Base-by-base conservation (phyloP, 2,797 vertebrate genomes). In the Mormyrus proboscirostris region DNA sequence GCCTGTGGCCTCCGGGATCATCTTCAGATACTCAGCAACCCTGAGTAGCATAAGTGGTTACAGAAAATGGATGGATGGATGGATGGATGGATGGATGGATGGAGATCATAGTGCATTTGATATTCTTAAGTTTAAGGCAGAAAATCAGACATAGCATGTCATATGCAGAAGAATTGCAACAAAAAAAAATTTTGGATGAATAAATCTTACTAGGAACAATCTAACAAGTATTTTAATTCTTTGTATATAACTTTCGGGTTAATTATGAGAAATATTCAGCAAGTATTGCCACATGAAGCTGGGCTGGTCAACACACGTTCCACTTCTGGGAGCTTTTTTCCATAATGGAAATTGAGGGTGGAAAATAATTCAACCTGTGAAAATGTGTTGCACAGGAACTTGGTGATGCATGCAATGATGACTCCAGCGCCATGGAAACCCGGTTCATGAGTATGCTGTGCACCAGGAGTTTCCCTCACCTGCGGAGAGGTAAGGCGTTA, bases 361-460 rank as follows among this genome's bases (percentile, higher is more conserved):
- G 50, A 88, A 84, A 44, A 22, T 25, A 82, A 88, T 88, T 90
- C 22, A 51, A 47, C 1, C 25, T 83, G 12, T 90, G 90, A 83
- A 82, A 59, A 73, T 89, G 38, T 47, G 33, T 87, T 50, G 4
- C 85, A 6, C 92, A 99, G 99, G 97, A 98, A 93, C 96, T 99
- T 25, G 97, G 97, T 0, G 95, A 98, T 0, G 96, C 96, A 0
- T 96, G 97, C 90, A 96, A 97, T 3, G 97, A 96, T 0, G 97
- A 99, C 5, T 97, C 97, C 0, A 96, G 96, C 14, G 98, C 98
- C 86, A 94, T 98, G 95, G 97, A 98, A 92, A 98, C 98, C 0
- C 97, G 97, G 55, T 99, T 99, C 93, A 97, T 98, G 97, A 98
- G 95, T 73, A 95, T 99, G 92, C 95, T 99, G 92, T 99, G 99